Conservation (phyloP, 2,888 invertebrate genomes). For the Cerastoderma edule region DNA sequence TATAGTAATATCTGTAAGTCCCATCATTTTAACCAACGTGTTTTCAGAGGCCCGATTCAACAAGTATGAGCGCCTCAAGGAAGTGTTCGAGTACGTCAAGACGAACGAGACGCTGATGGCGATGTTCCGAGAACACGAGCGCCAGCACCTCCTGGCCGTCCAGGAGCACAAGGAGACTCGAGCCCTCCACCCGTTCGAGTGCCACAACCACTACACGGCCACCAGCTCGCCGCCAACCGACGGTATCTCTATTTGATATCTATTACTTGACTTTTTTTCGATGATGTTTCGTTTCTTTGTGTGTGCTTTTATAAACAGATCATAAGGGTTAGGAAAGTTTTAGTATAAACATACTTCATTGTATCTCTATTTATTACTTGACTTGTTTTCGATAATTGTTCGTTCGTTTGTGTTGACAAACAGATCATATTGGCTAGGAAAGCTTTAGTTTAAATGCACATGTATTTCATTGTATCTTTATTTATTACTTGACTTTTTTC, state of each 20-base stretch:
- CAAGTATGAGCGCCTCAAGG: conserved; percentile 40
- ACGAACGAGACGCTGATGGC: conserved; percentile 45
- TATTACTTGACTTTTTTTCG: not conserved
- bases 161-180: conserved; percentile 3
- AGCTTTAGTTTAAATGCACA: no score
- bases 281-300: not conserved
- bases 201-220: conserved; percentile 2
- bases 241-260: not conserved
- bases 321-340: no score
- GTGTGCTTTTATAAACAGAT: not conserved
- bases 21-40: no score
- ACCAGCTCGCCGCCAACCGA: conserved; percentile 2
- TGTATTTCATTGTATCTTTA: no score
- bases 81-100: conserved; percentile 39
- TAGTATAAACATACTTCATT: no score
- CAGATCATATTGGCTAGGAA: no score
- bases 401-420: no score
- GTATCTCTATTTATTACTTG: no score
- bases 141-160: conserved; percentile 10
- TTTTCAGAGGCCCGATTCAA: conserved; percentile 42
- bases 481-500: no score
- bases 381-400: no score
- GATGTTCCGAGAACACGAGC: conserved; percentile 43
- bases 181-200: conserved; percentile 12
- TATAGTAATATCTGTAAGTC: no score